These are phyloP conservation scores for Bimastos eiseni DNA, from an alignment of 2,888 invertebrate species.

Conservation along the genomic window DNA sequence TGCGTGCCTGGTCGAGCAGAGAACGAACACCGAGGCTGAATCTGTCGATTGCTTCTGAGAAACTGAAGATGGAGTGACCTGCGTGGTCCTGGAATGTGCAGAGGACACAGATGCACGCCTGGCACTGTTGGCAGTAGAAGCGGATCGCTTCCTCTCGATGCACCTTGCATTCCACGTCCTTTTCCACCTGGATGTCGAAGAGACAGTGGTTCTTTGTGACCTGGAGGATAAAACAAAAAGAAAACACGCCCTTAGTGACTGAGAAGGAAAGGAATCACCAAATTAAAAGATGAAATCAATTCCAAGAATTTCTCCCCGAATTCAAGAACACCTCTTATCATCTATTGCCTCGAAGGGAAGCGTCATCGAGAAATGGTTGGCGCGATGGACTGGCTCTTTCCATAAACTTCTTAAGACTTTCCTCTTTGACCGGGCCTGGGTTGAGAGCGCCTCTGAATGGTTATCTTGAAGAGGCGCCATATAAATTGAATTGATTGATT, in stretches of 20 bases:
- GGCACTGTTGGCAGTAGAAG: constrained; percentile 61
- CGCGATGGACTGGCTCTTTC: too few species aligned
- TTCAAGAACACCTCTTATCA: too few species aligned
- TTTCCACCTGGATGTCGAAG: constrained; percentile 60
- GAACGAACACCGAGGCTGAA: constrained; percentile 43
- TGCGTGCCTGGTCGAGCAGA: constrained; percentile 37
- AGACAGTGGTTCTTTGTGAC: constrained; percentile 56
- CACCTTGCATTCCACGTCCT: constrained; percentile 58
- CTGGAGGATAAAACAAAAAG: not conserved
- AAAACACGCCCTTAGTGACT: too few species aligned
- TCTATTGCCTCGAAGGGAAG: too few species aligned
- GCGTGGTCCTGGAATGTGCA: constrained; percentile 61
- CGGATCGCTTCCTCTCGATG: constrained; percentile 58
- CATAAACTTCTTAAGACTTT: too few species aligned
- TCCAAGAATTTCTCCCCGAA: not conserved
- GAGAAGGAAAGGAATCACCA: too few species aligned
- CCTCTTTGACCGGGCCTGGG: too few species aligned
- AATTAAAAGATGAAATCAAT: not conserved
- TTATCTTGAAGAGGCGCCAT: too few species aligned
- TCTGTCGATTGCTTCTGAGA: constrained; percentile 56
- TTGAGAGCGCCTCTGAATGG: too few species aligned
- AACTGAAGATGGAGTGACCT: constrained; percentile 59
- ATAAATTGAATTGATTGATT: too few species aligned
- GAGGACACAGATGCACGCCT: constrained; percentile 60
- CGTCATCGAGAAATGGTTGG: too few species aligned